Conservation (phyloP, 2,797 vertebrate genomes). For the Alfaro cultratus region DNA sequence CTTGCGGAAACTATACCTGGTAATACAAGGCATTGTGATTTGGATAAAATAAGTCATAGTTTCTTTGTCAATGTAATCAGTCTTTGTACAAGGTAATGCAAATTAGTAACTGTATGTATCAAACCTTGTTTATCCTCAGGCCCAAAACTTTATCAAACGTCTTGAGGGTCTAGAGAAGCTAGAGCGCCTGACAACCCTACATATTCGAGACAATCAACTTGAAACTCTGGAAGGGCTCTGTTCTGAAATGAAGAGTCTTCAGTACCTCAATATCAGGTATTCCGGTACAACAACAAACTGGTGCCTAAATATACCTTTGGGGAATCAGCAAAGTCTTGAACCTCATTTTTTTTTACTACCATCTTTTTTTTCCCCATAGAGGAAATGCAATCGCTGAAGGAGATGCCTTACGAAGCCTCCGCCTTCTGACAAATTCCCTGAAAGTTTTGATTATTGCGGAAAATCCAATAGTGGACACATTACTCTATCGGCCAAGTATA, state of each 20-base stretch:
- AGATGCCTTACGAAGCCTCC: constrained; percentile 76
- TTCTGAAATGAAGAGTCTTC: constrained; percentile 85
- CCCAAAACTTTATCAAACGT: constrained; percentile 84
- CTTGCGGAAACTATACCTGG: constrained; percentile 88
- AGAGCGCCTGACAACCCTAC: constrained; percentile 83
- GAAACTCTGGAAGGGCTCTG: constrained; percentile 86
- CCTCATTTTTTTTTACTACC: neutral
- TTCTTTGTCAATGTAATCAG: neutral
- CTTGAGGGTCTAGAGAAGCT: constrained; percentile 87
- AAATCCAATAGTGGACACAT: constrained; percentile 83
- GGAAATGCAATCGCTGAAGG: constrained; percentile 81
- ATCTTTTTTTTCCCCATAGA: constrained; percentile 67
- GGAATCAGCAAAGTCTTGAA: neutral
- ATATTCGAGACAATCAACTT: constrained; percentile 91
- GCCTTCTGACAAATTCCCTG: constrained; percentile 80
- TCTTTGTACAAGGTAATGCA: neutral
- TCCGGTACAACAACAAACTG: neutral
- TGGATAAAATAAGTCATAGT: constrained; percentile 62
- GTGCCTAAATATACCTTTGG: neutral
- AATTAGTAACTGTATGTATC: neutral
- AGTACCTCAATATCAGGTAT: constrained; percentile 88
- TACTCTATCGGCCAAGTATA: constrained; percentile 80
- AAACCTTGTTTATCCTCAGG: constrained; percentile 72
- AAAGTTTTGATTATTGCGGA: constrained; percentile 85
- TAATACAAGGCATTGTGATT: constrained; percentile 62